Evolutionary conservation across 2,888 invertebrate species (phyloP).

Genomic region (Falcaria lacertinaria): DNA sequence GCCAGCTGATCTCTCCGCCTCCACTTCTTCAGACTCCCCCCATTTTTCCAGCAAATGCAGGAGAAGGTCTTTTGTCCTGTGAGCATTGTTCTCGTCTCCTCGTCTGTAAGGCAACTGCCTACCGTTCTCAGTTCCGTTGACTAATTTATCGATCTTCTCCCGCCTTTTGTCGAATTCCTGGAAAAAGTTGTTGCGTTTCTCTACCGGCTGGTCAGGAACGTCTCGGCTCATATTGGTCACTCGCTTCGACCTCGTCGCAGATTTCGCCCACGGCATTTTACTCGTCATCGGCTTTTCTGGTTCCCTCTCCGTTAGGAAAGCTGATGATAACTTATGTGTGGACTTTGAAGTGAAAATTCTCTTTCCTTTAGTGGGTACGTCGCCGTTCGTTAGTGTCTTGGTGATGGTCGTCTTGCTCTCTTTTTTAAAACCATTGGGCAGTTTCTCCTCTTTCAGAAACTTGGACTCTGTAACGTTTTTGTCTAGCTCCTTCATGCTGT

Average conservation of each 20-base stretch:
- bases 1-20: constrained; percentile 72
- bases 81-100: constrained; percentile 80
- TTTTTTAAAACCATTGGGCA: constrained; percentile 58
- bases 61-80: constrained; percentile 87
- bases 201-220: constrained; percentile 83
- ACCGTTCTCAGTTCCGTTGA: constrained; percentile 62
- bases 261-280: constrained; percentile 77
- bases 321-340: constrained; percentile 57
- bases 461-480: constrained; percentile 63
- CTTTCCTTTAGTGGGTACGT: constrained; percentile 47
- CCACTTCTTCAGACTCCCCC: constrained; percentile 80
- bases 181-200: constrained; percentile 77
- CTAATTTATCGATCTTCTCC: constrained; percentile 68
- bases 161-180: constrained; percentile 69
- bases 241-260: constrained; percentile 79
- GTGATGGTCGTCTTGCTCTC: constrained; percentile 46
- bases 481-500: constrained; percentile 59
- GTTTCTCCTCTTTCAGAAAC: constrained; percentile 51
- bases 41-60: constrained; percentile 87
- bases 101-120: constrained; percentile 70
- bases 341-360: constrained; percentile 65
- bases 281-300: constrained; percentile 70
- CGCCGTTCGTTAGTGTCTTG: constrained; percentile 58
- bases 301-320: constrained; percentile 60
- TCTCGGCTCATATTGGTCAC: constrained; percentile 85